phyloP scores from a whole-genome alignment of 2,797 vertebrate genomes.

The Emydoidea blandingii region DNA sequence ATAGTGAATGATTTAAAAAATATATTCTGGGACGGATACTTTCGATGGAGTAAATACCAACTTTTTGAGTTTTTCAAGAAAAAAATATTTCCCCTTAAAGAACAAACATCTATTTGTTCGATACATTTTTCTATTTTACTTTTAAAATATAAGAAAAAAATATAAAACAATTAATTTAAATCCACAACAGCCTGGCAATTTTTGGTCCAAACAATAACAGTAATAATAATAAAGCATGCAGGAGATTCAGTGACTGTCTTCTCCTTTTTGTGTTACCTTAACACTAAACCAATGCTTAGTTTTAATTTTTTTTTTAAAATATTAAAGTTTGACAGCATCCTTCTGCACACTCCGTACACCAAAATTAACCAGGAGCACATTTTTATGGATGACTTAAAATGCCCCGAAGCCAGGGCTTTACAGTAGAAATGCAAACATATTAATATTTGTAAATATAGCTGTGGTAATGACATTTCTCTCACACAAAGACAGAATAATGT shows the following conservation, averaged over 20 bases:
- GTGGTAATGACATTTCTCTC: background rate
- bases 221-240: background rate
- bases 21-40: background rate
- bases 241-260: background rate
- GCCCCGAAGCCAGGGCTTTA: constrained; percentile 31
- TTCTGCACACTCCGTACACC: background rate
- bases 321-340: background rate
- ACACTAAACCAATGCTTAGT: background rate
- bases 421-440: constrained; percentile 46
- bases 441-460: constrained; percentile 31
- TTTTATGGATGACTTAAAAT: constrained; percentile 39
- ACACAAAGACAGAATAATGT: rapidly evolving
- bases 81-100: background rate
- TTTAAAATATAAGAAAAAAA: background rate
- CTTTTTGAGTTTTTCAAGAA: background rate
- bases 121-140: background rate
- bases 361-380: constrained; percentile 20
- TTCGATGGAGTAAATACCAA: background rate
- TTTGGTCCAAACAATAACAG: background rate
- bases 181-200: background rate
- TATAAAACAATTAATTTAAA: background rate
- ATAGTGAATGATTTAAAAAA: background rate
- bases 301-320: background rate
- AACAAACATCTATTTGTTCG: background rate
- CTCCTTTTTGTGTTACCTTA: background rate